Evolutionary conservation across 2,113 vertebrate species (phyloP).

Genomic region (Hylia prasina): DNA sequence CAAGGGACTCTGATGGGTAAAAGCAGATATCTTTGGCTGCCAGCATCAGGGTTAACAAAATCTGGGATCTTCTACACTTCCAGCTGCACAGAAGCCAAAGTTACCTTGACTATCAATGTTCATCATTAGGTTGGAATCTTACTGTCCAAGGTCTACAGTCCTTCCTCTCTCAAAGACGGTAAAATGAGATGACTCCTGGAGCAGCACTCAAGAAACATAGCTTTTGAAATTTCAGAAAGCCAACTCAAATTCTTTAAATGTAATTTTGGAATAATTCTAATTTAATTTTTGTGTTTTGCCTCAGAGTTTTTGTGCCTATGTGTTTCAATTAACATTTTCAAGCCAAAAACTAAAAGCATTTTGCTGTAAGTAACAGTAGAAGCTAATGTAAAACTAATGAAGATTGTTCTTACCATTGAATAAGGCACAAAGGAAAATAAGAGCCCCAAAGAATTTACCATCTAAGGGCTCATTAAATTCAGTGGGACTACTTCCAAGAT

Average conservation of each 20-base stretch:
- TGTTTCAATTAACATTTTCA: not conserved
- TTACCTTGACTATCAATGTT: not conserved
- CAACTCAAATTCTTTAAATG: not conserved
- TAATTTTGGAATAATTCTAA: not conserved
- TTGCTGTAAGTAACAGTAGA: slow-evolving; percentile 46
- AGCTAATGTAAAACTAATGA: slow-evolving; percentile 33
- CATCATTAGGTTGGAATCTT: not conserved
- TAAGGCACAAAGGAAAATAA: slow-evolving; percentile 9
- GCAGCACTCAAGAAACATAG: not conserved
- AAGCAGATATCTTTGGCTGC: not conserved
- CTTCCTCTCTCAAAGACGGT: not conserved
- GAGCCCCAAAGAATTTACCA: slow-evolving; percentile 11
- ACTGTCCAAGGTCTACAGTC: not conserved
- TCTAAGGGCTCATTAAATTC: slow-evolving; percentile 41
- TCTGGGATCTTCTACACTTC: not conserved
- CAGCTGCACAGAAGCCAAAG: not conserved
- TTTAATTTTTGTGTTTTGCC: not conserved
- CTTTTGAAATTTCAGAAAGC: not conserved
- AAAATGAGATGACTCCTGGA: not conserved
- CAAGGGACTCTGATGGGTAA: not conserved
- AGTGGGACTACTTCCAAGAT: slow-evolving; percentile 46
- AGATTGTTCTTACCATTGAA: slow-evolving; percentile 3
- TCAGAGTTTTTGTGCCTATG: not conserved
- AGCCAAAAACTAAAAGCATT: slow-evolving; percentile 49
- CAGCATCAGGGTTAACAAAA: not conserved